Conservation (phyloP, 2,113 vertebrate genomes). For the Chelonoidis abingdonii region DNA sequence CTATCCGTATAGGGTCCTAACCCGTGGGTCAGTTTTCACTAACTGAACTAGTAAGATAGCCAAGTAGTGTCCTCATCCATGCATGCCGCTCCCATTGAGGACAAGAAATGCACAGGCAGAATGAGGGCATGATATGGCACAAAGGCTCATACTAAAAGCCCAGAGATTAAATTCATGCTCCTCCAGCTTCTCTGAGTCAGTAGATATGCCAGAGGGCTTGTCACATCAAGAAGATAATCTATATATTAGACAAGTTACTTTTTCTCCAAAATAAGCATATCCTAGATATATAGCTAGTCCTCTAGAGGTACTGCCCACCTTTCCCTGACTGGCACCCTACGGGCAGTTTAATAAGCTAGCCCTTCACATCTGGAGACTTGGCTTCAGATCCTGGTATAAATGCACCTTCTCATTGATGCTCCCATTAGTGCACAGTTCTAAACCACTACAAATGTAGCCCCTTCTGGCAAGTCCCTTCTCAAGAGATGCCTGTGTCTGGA, state of each 20-base stretch:
- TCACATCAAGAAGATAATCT: neutral
- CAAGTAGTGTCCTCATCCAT: neutral
- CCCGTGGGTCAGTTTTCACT: neutral
- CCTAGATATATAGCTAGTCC: neutral
- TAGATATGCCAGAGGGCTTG: neutral
- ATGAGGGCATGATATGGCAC: neutral
- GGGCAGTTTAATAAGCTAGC: neutral
- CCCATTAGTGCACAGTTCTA: neutral
- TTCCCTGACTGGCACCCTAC: neutral
- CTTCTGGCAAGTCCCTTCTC: neutral
- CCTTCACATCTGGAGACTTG: neutral
- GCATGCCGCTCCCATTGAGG: neutral
- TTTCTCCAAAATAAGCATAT: neutral
- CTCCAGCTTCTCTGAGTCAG: neutral
- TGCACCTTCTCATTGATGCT: neutral
- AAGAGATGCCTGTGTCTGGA: fast-evolving
- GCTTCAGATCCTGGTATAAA: neutral
- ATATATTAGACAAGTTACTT: neutral
- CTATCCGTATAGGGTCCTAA: neutral
- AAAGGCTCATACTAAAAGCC: too few relatives aligned
- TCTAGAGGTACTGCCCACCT: neutral
- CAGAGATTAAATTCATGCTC: neutral
- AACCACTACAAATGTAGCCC: neutral
- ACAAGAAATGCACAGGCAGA: neutral
- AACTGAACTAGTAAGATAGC: neutral